Percentiles rank a stretch among this genome's conserved stretches.
phyloP scores from a whole-genome alignment of 2,888 invertebrate genomes.

The Ophion ventricosus region DNA sequence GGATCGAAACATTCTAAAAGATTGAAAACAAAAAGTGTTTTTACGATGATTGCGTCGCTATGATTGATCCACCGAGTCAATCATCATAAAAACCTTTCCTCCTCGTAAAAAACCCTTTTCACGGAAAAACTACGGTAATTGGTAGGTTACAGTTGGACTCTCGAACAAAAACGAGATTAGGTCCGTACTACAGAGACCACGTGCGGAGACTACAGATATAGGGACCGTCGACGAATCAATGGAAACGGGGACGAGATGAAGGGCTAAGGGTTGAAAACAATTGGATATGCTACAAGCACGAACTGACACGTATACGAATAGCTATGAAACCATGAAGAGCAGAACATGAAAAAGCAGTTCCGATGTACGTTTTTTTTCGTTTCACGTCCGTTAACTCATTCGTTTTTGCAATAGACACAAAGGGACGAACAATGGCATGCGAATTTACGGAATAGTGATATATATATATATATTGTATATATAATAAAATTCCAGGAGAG shows the following conservation, averaged over 20 bases:
- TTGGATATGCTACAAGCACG: no score
- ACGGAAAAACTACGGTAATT: slow-evolving; percentile 18
- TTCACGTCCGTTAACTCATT: no score
- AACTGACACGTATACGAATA: no score
- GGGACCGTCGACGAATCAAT: neutral
- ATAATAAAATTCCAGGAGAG: no score
- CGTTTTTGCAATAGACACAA: no score
- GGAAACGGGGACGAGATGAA: neutral
- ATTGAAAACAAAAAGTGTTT: neutral
- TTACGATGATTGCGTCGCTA: neutral
- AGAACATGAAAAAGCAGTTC: no score
- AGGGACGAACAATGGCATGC: no score
- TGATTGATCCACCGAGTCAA: slow-evolving; percentile 2
- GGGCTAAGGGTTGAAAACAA: no score
- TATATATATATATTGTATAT: no score
- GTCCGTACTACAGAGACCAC: neutral
- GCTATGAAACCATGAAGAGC: no score
- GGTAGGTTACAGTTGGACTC: neutral
- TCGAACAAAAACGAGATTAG: neutral
- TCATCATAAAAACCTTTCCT: slow-evolving; percentile 12
- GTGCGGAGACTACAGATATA: neutral
- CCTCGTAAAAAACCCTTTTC: slow-evolving; percentile 54
- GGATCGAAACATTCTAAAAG: neutral
- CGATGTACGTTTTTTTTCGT: no score
- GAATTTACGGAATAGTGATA: no score